These are phyloP conservation scores for Helobdella robusta DNA, from an alignment of 2,888 invertebrate species.

Conservation along the genomic window DNA sequence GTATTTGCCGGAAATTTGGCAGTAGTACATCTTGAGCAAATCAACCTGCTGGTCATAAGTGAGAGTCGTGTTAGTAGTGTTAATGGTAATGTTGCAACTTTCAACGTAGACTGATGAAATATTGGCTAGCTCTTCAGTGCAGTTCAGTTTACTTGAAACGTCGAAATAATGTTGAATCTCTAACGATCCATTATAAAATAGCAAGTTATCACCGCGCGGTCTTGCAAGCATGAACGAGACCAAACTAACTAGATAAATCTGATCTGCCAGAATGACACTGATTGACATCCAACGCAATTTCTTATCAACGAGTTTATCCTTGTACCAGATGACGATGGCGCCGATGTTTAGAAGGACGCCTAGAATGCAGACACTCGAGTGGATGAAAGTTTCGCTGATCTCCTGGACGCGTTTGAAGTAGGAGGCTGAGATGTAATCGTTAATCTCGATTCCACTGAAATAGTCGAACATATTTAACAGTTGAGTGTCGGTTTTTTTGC, in stretches of 20 bases:
- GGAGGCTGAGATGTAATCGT: too few species aligned
- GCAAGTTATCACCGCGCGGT: constrained; percentile 11
- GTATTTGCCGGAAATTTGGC: not conserved
- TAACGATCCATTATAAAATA: constrained; percentile 1
- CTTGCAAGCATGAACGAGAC: constrained; percentile 1
- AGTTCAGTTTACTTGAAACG: not conserved
- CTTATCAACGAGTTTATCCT: not conserved
- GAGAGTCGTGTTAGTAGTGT: not conserved
- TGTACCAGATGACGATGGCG: constrained; percentile 6
- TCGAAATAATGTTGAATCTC: too few species aligned
- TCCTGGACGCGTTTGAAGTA: too few species aligned
- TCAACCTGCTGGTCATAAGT: not conserved
- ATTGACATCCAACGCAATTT: not conserved
- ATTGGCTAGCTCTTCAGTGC: too few species aligned
- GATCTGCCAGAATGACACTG: constrained; percentile 7
- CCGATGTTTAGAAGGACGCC: constrained; percentile 9
- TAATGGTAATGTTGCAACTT: not conserved
- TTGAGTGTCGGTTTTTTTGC: too few species aligned
- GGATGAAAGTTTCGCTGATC: too few species aligned
- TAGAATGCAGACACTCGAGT: not conserved
- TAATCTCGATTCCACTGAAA: too few species aligned
- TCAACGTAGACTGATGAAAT: not conserved
- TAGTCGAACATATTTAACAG: too few species aligned
- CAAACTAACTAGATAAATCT: constrained; percentile 12
- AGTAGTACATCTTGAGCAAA: not conserved